A percentile compares a stretch with the other conserved stretches of the same genome.
These are phyloP conservation scores for Epizoanthus rinbou DNA, from an alignment of 92 coral and sea anemone genomes.

Conservation along the genomic window DNA sequence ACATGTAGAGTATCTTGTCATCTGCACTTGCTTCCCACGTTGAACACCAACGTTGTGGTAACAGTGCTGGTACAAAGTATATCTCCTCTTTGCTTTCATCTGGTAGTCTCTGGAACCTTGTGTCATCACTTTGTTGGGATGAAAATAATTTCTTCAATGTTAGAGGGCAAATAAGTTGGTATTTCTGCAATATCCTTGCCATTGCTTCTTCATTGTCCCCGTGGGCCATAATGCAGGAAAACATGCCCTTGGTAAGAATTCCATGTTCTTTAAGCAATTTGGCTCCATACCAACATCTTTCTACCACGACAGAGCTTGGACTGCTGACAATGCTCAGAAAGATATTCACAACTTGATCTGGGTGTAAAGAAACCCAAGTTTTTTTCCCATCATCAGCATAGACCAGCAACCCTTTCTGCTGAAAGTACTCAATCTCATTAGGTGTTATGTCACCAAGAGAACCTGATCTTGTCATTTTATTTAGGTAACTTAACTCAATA, in stretches of 20 bases:
- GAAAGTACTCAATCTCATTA: not conserved
- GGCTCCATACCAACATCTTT: not conserved
- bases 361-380: not conserved
- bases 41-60: not conserved
- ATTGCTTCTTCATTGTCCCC: not conserved
- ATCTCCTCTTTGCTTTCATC: slow-evolving; percentile 15
- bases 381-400: not conserved
- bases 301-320: not conserved
- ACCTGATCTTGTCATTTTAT: not conserved
- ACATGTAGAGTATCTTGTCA: not conserved
- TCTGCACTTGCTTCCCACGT: not conserved
- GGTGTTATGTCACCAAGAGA: not conserved
- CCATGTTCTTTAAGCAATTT: not conserved
- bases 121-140: not conserved
- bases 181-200: not conserved
- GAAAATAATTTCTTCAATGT: not conserved
- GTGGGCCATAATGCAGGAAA: not conserved
- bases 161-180: not conserved
- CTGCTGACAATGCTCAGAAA: not conserved
- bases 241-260: slow-evolving; percentile 2
- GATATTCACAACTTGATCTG: not conserved
- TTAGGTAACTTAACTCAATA: not conserved
- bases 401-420: not conserved
- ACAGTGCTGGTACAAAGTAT: slow-evolving; percentile 7
- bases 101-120: not conserved